phyloP scores from a whole-genome alignment of 2,888 invertebrate genomes.

The Celastrina argiolus region DNA sequence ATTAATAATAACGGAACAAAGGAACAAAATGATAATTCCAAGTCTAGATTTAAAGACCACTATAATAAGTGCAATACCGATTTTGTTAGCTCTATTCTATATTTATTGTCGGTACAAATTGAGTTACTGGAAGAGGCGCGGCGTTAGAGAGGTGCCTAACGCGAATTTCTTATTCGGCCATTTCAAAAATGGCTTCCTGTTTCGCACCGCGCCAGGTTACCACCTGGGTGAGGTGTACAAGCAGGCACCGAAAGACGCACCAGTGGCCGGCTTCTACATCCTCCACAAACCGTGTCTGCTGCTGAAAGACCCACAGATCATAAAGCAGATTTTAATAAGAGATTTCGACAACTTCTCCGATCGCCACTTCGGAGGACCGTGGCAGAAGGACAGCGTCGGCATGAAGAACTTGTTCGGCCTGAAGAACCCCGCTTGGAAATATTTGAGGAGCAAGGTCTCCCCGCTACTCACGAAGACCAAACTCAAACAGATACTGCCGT shows the following conservation, averaged over 20 bases:
- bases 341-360: slow-evolving; percentile 38
- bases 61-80: not conserved
- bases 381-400: slow-evolving; percentile 38
- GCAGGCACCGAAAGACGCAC: slow-evolving; percentile 29
- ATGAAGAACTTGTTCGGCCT: slow-evolving; percentile 40
- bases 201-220: slow-evolving; percentile 37
- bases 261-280: slow-evolving; percentile 38
- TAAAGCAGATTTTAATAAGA: slow-evolving; percentile 37
- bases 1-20: not conserved
- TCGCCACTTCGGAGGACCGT: slow-evolving; percentile 37
- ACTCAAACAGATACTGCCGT: slow-evolving; percentile 35
- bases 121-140: slow-evolving; percentile 33
- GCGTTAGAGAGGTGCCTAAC: slow-evolving; percentile 31
- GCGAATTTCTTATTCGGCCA: slow-evolving; percentile 37
- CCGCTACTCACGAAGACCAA: slow-evolving; percentile 35
- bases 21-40: not conserved
- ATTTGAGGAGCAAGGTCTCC: slow-evolving; percentile 36
- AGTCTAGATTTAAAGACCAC: not conserved
- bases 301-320: slow-evolving; percentile 37
- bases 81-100: not conserved
- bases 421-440: slow-evolving; percentile 38
- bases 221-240: slow-evolving; percentile 36
- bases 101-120: slow-evolving; percentile 25
- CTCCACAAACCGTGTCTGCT: slow-evolving; percentile 40
- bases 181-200: slow-evolving; percentile 38